phyloP scores from a whole-genome alignment of 2,888 invertebrate species.

The Cryptocephalus primarius region DNA sequence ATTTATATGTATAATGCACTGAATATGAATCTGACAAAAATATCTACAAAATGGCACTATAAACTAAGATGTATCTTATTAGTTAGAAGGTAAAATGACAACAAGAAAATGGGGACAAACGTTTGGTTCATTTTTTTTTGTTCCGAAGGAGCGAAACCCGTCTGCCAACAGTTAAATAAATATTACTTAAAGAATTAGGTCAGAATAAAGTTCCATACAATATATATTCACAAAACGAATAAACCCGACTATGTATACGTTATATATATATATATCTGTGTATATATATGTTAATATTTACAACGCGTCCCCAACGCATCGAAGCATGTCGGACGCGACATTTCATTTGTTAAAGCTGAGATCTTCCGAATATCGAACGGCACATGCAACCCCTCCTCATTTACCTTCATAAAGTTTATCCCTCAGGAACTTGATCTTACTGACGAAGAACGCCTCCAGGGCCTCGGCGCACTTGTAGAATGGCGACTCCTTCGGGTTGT shows the following conservation, averaged over 20 bases:
- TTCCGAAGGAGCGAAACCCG: neutral
- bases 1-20: conserved; percentile 15
- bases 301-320: too few species aligned
- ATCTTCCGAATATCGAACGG: conserved; percentile 14
- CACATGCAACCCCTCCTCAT: neutral
- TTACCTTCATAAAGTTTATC: conserved; percentile 64
- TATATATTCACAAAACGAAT: neutral
- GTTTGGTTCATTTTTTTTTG: too few species aligned
- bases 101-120: too few species aligned
- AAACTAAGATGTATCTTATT: conserved; percentile 18
- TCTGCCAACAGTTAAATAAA: neutral
- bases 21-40: conserved; percentile 18
- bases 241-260: neutral
- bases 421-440: conserved; percentile 80
- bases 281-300: neutral
- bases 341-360: conserved; percentile 18
- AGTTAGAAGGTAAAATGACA: too few species aligned
- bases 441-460: conserved; percentile 89
- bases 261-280: neutral
- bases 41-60: conserved; percentile 29
- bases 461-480: conserved; percentile 95
- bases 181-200: too few species aligned
- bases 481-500: conserved; percentile 90
- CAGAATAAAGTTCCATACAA: neutral
- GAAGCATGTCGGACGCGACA: neutral